These are phyloP conservation scores for Lonchura striata DNA, from an alignment of 2,113 vertebrate genomes.

Conservation along the genomic window DNA sequence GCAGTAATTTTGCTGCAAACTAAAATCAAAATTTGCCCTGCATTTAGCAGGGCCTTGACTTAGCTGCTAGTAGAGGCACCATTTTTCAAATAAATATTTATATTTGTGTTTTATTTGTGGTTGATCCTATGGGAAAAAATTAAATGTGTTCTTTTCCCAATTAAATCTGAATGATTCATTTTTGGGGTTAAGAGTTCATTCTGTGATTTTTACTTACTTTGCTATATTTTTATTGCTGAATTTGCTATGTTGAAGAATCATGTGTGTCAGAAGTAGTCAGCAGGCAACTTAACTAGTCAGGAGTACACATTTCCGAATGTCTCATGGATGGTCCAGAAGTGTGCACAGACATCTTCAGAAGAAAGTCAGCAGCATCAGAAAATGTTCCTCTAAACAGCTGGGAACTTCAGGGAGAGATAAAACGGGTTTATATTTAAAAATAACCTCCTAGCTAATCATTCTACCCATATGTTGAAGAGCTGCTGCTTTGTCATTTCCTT, in stretches of 20 bases:
- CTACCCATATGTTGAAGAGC: constrained; percentile 7
- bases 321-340: neutral
- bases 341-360: constrained; percentile 23
- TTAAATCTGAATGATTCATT: constrained; percentile 16
- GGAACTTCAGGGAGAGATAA: constrained; percentile 20
- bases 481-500: constrained; percentile 70
- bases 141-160: constrained; percentile 1
- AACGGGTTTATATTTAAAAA: constrained; percentile 32
- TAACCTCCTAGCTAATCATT: constrained; percentile 40
- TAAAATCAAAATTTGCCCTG: neutral
- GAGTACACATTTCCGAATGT: constrained; percentile 30
- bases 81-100: constrained; percentile 57
- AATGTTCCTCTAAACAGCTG: neutral
- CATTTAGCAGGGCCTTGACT: neutral
- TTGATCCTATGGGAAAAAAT: neutral
- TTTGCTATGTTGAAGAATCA: constrained; percentile 9
- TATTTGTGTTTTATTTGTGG: neutral
- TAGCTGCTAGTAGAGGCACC: constrained; percentile 15
- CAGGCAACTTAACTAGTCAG: constrained; percentile 28
- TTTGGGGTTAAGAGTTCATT: constrained; percentile 10
- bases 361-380: constrained; percentile 15
- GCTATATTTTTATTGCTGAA: constrained; percentile 29
- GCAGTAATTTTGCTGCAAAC: neutral
- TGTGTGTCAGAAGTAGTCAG: constrained; percentile 12
- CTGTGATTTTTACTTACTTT: constrained; percentile 12